Evolutionary conservation across 2,888 invertebrate species (phyloP), one percentile per base, ranked within the genome.

Genomic region (Xylocampa areola): DNA sequence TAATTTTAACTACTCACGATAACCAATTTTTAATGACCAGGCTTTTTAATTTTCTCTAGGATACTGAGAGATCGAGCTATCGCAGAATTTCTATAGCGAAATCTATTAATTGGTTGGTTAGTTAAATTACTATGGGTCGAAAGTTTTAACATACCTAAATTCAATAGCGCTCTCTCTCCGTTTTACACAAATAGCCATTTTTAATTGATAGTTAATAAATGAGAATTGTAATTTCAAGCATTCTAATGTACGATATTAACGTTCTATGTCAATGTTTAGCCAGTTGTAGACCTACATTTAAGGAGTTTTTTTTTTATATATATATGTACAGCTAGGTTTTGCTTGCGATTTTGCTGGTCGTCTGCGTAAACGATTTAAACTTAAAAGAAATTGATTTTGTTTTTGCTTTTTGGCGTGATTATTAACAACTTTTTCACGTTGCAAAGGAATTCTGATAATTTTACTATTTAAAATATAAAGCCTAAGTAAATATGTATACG

Each of bases 101-200:
- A 74, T 70, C 71, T 58, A 49, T 64, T 63, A 69, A 55, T 43
- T 36, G 50, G 51, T 50, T 64, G 35, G 50, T 55, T 49, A n/a
- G 50, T 49, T 47, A 35, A 63, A 52, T 52, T 29, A 40, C 54
- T 50, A 8, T 2, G 29, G 63, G 30, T 41, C 14, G 76, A 72
- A 73, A 73, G 73, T 73, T 62, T 2, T 29, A 25, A 16, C 16
- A 5, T 45, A 23, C 36, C 32, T 32, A 36, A 8, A 14, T 30
- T 11, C 50, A 14, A 48, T 35, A n/a, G 36, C 30, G 36, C 37
- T 73, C 51, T 69, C 57, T 62, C 52, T 57, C 45, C 29, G 29
- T 49, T 50, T 49, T 19, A 17, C 1, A 29, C 33, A 43, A 47
- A 16, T 49, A 30, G 37, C 3, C 10, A 30, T n/a, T 52, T 50